A percentile compares a stretch with the other conserved stretches of the same genome.
These are phyloP conservation scores for Baryphthengus martii DNA, from an alignment of 2,113 vertebrate species.

Conservation along the genomic window DNA sequence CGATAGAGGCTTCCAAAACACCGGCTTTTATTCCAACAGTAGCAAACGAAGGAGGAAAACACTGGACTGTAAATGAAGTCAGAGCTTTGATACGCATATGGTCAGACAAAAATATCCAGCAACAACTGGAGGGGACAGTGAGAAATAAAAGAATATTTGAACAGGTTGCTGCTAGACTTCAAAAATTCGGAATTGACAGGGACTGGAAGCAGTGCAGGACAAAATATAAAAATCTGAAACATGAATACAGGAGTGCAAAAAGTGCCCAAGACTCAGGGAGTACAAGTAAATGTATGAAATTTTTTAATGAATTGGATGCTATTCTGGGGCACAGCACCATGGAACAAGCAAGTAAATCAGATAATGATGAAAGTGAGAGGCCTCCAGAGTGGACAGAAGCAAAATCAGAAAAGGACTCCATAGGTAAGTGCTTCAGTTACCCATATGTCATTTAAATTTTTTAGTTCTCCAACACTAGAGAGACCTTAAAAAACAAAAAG, in stretches of 20 bases:
- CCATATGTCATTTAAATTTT: background rate
- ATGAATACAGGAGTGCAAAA: constrained; percentile 86
- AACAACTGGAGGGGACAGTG: constrained; percentile 83
- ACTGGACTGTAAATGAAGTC: constrained; percentile 89
- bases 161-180: constrained; percentile 85
- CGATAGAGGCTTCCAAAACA: constrained; percentile 44
- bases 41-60: constrained; percentile 85
- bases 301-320: constrained; percentile 86
- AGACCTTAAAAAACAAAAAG: background rate
- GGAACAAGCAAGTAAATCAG: constrained; percentile 63
- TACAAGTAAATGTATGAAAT: constrained; percentile 84
- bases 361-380: constrained; percentile 37
- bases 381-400: constrained; percentile 18
- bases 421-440: constrained; percentile 53
- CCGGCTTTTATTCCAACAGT: constrained; percentile 64
- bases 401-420: constrained; percentile 46
- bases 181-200: constrained; percentile 83
- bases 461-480: background rate
- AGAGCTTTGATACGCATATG: constrained; percentile 83
- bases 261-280: constrained; percentile 73
- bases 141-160: constrained; percentile 93
- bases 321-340: constrained; percentile 79
- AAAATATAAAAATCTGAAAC: constrained; percentile 92
- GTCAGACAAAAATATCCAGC: constrained; percentile 81
- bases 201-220: constrained; percentile 94